Evolutionary conservation across 2,113 vertebrate genomes (phyloP).

Genomic region (Lonchura striata): DNA sequence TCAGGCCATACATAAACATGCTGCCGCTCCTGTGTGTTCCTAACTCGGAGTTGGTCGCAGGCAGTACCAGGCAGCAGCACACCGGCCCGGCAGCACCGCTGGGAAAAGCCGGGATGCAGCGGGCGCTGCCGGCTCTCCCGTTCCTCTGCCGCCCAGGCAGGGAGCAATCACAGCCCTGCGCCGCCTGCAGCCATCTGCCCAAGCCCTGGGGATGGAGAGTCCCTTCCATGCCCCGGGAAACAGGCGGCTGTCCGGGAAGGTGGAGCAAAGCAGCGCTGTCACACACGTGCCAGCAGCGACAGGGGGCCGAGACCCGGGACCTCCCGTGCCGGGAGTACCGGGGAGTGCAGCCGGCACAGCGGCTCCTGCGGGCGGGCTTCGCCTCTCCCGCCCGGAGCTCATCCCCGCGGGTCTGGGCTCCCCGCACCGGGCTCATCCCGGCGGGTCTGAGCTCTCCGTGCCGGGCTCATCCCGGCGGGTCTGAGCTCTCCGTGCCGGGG

Average conservation of each 20-base stretch:
- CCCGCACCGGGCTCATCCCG: neutral
- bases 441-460: neutral
- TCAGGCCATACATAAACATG: neutral
- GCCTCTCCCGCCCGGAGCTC: neutral
- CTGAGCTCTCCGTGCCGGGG: neutral
- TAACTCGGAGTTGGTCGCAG: neutral
- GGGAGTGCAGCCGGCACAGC: neutral
- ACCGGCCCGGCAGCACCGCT: accelerated
- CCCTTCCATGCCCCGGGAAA: neutral
- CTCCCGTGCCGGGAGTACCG: neutral
- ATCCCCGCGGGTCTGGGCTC: neutral
- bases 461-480: neutral
- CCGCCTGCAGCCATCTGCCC: neutral
- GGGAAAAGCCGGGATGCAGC: neutral
- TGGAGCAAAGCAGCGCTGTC: neutral
- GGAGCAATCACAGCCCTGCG: neutral
- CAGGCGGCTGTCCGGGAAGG: neutral
- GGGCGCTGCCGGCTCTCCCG: neutral
- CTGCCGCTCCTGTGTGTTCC: neutral
- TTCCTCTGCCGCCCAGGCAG: neutral
- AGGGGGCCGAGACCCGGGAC: neutral
- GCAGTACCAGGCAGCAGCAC: neutral
- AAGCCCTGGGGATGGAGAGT: neutral
- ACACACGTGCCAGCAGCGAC: neutral
- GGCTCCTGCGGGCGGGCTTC: neutral